phyloP scores from a whole-genome alignment of 2,888 invertebrate genomes.

The Nemurella pictetii region DNA sequence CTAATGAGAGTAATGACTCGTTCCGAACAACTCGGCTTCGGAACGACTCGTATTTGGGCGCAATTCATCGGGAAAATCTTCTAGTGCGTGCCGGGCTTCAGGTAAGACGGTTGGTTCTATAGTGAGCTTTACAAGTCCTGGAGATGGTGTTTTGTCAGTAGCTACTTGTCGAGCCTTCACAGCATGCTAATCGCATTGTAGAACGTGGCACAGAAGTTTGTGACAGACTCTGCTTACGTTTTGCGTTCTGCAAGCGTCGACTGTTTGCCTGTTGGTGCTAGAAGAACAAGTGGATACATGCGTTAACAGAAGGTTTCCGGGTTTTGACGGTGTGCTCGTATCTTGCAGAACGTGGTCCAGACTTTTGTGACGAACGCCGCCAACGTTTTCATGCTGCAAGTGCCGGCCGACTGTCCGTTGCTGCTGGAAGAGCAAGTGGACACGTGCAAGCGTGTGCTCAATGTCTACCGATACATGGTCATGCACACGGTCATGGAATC shows the following conservation, averaged over 20 bases:
- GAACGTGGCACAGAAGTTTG: too few relatives aligned
- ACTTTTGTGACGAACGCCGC: constrained; percentile 94
- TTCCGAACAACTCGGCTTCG: constrained; percentile 58
- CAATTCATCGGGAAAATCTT: constrained; percentile 76
- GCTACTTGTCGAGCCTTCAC: too few relatives aligned
- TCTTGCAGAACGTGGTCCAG: constrained; percentile 72
- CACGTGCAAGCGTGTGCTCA: constrained; percentile 92
- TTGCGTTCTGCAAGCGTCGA: too few relatives aligned
- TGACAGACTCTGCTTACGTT: background rate
- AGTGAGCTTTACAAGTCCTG: too few relatives aligned
- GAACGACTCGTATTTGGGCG: constrained; percentile 85
- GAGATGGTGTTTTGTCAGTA: too few relatives aligned
- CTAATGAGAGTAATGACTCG: constrained; percentile 36
- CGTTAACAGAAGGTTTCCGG: too few relatives aligned
- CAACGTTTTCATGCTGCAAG: constrained; percentile 84
- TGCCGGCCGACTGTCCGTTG: constrained; percentile 55
- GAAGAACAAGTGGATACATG: too few relatives aligned
- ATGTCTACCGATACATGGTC: constrained; percentile 95
- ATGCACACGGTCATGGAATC: constrained; percentile 95
- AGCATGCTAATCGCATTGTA: too few relatives aligned
- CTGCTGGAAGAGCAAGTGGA: constrained; percentile 91
- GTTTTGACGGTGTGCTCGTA: background rate
- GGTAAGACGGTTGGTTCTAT: too few relatives aligned
- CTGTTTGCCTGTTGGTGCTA: too few relatives aligned
- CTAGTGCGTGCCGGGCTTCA: constrained; percentile 81